Percentiles rank a stretch among this genome's conserved stretches.
phyloP scores from a whole-genome alignment of 64 coral and sea anemone species.

The Acropora yongei region DNA sequence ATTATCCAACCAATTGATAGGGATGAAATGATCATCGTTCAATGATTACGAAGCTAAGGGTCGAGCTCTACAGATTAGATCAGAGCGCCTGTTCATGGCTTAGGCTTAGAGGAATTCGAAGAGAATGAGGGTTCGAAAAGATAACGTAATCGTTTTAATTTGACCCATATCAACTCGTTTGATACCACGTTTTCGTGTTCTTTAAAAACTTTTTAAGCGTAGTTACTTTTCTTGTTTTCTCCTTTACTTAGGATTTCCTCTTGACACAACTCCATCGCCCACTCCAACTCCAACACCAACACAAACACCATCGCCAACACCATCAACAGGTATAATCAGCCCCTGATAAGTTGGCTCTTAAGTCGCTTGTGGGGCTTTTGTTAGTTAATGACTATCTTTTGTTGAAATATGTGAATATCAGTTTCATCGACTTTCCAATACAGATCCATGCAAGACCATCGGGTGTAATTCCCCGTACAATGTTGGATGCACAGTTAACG shows the following conservation, averaged over 20 bases:
- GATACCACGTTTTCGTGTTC: too few relatives aligned
- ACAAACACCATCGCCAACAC: not conserved
- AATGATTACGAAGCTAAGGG: too few relatives aligned
- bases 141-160: too few relatives aligned
- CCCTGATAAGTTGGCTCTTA: not conserved
- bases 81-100: too few relatives aligned
- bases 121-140: too few relatives aligned
- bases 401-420: not conserved
- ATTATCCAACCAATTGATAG: too few relatives aligned
- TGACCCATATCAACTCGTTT: too few relatives aligned
- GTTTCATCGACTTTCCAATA: not conserved
- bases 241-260: not conserved
- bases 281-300: conserved; percentile 2
- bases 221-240: too few relatives aligned
- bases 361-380: not conserved
- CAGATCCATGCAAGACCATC: not conserved
- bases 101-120: too few relatives aligned
- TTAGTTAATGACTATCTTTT: not conserved
- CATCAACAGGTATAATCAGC: not conserved
- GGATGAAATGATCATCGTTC: too few relatives aligned
- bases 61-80: too few relatives aligned
- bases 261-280: not conserved
- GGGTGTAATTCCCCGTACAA: conserved; percentile 20
- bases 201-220: too few relatives aligned
- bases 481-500: not conserved